A percentile compares a stretch with the other conserved stretches of the same genome.
Conservation (phyloP, 2,888 invertebrate genomes). For the Tuta absoluta region DNA sequence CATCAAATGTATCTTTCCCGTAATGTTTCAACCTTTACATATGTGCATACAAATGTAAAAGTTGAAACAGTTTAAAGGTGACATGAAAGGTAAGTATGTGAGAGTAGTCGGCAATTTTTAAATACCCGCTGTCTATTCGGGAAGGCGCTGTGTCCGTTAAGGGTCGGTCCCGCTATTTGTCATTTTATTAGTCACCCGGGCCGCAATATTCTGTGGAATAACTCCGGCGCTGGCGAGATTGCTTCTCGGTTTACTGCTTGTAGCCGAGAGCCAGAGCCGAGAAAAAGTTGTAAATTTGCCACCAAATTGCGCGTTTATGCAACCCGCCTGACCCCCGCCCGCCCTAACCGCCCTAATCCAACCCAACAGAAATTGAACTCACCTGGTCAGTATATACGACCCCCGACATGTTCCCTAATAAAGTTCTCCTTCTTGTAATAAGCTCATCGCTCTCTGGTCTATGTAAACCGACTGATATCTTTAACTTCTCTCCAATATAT, state of each 20-base stretch:
- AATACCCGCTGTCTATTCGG: constrained; percentile 33
- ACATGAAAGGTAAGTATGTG: too few relatives aligned
- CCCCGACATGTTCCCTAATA: constrained; percentile 47
- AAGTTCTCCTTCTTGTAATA: constrained; percentile 36
- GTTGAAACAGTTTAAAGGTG: too few relatives aligned
- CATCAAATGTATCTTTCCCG: too few relatives aligned
- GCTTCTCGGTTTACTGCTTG: constrained; percentile 72
- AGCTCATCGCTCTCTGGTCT: constrained; percentile 4
- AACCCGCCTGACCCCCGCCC: constrained; percentile 67
- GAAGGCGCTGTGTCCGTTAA: constrained; percentile 50
- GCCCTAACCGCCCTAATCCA: constrained; percentile 60
- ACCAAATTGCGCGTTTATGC: constrained; percentile 75
- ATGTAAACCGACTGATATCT: background rate
- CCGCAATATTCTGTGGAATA: constrained; percentile 75
- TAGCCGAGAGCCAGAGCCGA: constrained; percentile 60
- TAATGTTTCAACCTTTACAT: too few relatives aligned
- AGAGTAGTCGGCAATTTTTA: too few relatives aligned
- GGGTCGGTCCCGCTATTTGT: constrained; percentile 69
- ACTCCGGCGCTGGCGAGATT: constrained; percentile 63
- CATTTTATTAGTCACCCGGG: constrained; percentile 75
- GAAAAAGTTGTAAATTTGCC: constrained; percentile 79
- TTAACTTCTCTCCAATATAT: background rate
- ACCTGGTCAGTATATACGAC: constrained; percentile 50
- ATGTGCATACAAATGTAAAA: too few relatives aligned
- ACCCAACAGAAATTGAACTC: constrained; percentile 58